These are phyloP conservation scores for Tipula helvola DNA, from an alignment of 2,888 invertebrate species.

Conservation along the genomic window DNA sequence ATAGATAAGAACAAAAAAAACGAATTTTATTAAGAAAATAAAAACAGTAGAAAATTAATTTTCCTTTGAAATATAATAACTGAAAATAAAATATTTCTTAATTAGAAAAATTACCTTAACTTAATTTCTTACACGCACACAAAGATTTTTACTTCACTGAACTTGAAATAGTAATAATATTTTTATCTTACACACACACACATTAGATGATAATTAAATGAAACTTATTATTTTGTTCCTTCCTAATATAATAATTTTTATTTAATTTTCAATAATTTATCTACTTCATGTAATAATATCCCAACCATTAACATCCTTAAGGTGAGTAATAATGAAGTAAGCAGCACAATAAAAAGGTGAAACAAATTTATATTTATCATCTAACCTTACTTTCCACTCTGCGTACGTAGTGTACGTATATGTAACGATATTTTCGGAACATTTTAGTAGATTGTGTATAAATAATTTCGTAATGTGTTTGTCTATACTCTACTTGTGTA, in stretches of 20 bases:
- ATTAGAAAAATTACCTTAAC: not conserved
- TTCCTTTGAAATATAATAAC: not conserved
- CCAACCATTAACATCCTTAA: not conserved
- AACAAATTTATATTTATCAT: not conserved
- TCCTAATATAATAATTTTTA: not conserved
- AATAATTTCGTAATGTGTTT: not conserved
- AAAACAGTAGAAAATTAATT: not conserved
- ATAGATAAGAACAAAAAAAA: not conserved
- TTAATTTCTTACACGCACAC: not conserved
- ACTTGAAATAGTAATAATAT: not conserved
- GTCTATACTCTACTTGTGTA: not conserved
- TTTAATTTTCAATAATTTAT: constrained; percentile 4
- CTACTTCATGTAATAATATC: not conserved
- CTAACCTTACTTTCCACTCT: not conserved
- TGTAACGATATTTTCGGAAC: not conserved
- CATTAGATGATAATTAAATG: not conserved
- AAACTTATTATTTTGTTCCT: not conserved
- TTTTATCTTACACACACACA: not conserved
- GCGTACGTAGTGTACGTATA: not conserved
- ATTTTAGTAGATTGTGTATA: no score
- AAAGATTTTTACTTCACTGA: not conserved
- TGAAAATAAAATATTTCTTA: not conserved
- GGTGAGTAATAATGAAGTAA: not conserved
- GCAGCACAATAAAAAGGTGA: not conserved
- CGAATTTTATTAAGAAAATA: not conserved